These are phyloP conservation scores for Aplidium turbinatum DNA, from an alignment of 23 tunicate genomes.

Conservation along the genomic window DNA sequence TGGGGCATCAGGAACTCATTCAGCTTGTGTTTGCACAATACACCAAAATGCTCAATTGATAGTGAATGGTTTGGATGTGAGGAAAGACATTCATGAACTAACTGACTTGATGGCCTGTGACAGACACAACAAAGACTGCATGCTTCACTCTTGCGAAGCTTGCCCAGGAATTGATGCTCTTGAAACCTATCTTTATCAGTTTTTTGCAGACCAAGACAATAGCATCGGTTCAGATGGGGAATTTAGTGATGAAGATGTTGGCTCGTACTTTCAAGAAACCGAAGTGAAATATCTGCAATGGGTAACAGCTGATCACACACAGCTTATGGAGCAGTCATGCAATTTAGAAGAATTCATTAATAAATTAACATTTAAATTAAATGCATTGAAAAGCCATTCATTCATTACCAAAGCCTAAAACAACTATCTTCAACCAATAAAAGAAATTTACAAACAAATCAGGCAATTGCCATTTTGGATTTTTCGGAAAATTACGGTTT, in stretches of 20 bases:
- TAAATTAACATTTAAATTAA: neutral
- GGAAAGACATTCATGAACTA: constrained; percentile 6
- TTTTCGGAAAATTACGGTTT: constrained; percentile 34
- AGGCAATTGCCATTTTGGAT: constrained; percentile 23
- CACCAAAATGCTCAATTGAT: constrained; percentile 32
- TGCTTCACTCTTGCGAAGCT: constrained; percentile 13
- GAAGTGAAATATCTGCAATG: constrained; percentile 24
- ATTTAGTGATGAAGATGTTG: neutral
- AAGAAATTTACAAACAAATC: constrained; percentile 15
- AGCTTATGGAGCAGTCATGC: constrained; percentile 1
- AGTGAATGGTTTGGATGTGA: constrained; percentile 1
- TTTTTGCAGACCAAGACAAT: neutral
- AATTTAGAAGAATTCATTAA: constrained; percentile 19
- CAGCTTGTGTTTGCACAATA: constrained; percentile 34
- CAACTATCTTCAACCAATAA: too few relatives aligned
- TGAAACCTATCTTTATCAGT: neutral
- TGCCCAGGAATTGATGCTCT: constrained; percentile 28
- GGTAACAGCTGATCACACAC: constrained; percentile 26
- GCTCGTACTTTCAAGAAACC: constrained; percentile 19
- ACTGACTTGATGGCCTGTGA: constrained; percentile 24
- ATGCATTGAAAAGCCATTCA: constrained; percentile 25
- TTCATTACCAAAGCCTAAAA: constrained; percentile 28
- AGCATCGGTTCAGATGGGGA: neutral
- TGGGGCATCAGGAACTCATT: constrained; percentile 28
- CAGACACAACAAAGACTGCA: constrained; percentile 25